Base-by-base conservation (phyloP, 1,140 invertebrate species). In the Bombus vancouverensis region DNA sequence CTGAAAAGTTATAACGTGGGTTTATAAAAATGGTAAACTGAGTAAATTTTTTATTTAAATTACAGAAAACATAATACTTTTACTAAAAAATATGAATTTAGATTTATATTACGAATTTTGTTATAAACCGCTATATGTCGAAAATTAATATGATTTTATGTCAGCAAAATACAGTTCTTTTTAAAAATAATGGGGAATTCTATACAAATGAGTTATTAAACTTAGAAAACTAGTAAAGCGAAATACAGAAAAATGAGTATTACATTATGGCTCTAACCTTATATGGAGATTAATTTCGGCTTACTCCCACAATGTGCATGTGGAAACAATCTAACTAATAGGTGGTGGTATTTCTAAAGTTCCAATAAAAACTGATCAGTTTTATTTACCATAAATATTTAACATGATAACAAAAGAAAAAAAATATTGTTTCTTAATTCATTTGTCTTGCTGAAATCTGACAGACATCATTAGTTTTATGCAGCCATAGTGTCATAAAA, bases 241-340 rank as follows among this genome's bases (percentile, higher is more conserved):
- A 42, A 42, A 32, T 5, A 18, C 12, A 57, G 10, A 12, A 44
- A 77, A 73, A 62, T 22, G 47, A 71, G 53, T 8, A n/a, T 53
- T 28, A 3, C 44, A 34, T 79, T 62, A 71, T 68, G 44, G 22
- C 2, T 83, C 83, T 93, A 93, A 93, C 93, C 93, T 93, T 94
- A 93, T 94, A 94, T 91, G 93, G 93, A 91, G 44, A 89, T 77
- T 73, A 77, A 90, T 79, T 92, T 91, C 70, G 18, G 42, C 22
- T 68, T 74, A 66, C 76, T 62, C 74, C 72, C 86, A 84, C 53
- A 25, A 32, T 57, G 47, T 62, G 34, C 77, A 39, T 71, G 47
- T 53, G 47, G 53, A 18, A 39, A 44, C 18, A 62, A 71, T 57
- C 1, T 62, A 8, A 72, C 37, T 59, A 53, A 72, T 53, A 25